These are phyloP conservation scores for Acrocyrtus sp. DNA, from an alignment of 2,888 invertebrate genomes.

Conservation along the genomic window DNA sequence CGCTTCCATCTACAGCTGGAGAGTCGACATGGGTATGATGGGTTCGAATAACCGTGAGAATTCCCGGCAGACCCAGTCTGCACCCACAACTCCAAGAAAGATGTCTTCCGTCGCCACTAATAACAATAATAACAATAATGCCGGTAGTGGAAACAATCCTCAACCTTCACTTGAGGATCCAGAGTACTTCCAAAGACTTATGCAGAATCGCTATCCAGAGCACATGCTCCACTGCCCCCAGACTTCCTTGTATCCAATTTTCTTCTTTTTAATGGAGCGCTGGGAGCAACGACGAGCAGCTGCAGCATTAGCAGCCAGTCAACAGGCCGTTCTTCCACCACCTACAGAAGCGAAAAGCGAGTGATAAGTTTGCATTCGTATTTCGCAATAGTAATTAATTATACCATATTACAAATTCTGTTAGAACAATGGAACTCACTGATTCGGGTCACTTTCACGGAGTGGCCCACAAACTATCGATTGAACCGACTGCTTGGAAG, in stretches of 20 bases:
- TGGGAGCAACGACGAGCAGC: constrained; percentile 31
- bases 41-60: not conserved
- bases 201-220: constrained; percentile 31
- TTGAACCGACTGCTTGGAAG: too few species aligned
- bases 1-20: constrained; percentile 29
- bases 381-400: not conserved
- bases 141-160: too few species aligned
- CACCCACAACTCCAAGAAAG: too few species aligned
- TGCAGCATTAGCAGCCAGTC: not conserved
- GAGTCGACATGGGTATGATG: constrained; percentile 29
- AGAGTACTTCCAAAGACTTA: constrained; percentile 30
- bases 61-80: too few species aligned
- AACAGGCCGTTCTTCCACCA: constrained; percentile 6
- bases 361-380: not conserved
- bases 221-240: constrained; percentile 39
- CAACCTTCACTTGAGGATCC: constrained; percentile 30
- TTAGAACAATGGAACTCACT: too few species aligned
- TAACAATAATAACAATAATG: too few species aligned
- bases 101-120: constrained; percentile 3
- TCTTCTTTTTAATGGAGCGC: constrained; percentile 32
- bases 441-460: too few species aligned
- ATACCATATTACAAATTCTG: not conserved
- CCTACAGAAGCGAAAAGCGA: too few species aligned
- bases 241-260: constrained; percentile 34
- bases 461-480: too few species aligned